phyloP scores from a whole-genome alignment of 2,888 invertebrate genomes.

The Andrena haemorrhoa region DNA sequence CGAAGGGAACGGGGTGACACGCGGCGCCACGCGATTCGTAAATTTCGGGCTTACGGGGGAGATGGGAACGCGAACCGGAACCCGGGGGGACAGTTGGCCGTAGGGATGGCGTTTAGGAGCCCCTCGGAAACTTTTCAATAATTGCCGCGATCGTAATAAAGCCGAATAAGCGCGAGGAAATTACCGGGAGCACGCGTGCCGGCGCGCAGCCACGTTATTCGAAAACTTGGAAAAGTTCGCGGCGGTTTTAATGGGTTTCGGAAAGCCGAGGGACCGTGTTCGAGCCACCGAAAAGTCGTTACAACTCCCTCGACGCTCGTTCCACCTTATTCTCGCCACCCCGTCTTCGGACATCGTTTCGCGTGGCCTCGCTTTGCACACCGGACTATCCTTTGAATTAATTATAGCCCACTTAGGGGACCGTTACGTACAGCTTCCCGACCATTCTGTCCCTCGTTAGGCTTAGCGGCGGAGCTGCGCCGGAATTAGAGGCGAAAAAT shows the following conservation, averaged over 20 bases:
- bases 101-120: constrained; percentile 33
- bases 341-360: constrained; percentile 27
- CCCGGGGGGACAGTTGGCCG: constrained; percentile 49
- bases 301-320: constrained; percentile 72
- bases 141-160: constrained; percentile 80
- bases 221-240: constrained; percentile 80
- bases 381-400: constrained; percentile 28
- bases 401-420: constrained; percentile 34
- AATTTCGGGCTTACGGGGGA: constrained; percentile 5
- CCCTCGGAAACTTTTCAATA: constrained; percentile 78
- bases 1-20: not conserved
- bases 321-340: constrained; percentile 58
- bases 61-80: not conserved
- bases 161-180: constrained; percentile 76
- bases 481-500: too few species aligned
- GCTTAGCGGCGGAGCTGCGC: too few species aligned
- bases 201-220: constrained; percentile 77
- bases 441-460: not conserved
- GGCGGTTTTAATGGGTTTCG: constrained; percentile 78
- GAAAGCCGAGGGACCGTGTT: constrained; percentile 74
- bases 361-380: not conserved
- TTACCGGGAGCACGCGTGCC: constrained; percentile 78
- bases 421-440: constrained; percentile 15
- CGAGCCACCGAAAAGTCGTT: constrained; percentile 78
- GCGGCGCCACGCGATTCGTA: constrained; percentile 35